Evolutionary conservation across 2,888 invertebrate species (phyloP).

Genomic region (Hipparchia semele): DNA sequence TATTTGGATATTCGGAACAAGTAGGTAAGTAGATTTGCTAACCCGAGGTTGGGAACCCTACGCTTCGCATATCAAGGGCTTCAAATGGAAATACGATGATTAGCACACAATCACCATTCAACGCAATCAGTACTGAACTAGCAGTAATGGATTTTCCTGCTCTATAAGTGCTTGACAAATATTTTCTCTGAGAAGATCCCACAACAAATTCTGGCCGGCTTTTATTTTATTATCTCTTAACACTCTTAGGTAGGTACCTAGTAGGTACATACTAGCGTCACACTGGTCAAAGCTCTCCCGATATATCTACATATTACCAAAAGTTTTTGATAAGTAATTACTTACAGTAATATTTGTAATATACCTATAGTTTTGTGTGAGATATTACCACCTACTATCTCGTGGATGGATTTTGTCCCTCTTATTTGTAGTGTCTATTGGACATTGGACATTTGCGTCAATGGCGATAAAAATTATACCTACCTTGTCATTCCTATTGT

Average conservation of each 20-base stretch:
- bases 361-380: background rate
- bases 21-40: background rate
- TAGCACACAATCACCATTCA: constrained; percentile 4
- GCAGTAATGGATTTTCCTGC: background rate
- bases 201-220: background rate
- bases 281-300: background rate
- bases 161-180: background rate
- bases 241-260: background rate
- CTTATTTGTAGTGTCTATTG: background rate
- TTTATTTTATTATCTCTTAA: background rate
- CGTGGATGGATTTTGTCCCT: background rate
- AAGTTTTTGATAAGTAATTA: background rate
- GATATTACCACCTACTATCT: background rate
- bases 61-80: background rate
- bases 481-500: background rate
- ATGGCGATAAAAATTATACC: background rate
- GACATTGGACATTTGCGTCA: constrained; percentile 10
- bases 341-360: background rate
- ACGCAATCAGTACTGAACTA: background rate
- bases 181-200: no score
- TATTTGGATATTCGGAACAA: no score
- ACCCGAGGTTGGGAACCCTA: background rate
- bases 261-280: background rate
- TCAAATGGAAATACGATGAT: constrained; percentile 8
- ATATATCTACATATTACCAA: background rate